Conservation (phyloP, 2,113 vertebrate genomes). For the Cromileptes altivelis region DNA sequence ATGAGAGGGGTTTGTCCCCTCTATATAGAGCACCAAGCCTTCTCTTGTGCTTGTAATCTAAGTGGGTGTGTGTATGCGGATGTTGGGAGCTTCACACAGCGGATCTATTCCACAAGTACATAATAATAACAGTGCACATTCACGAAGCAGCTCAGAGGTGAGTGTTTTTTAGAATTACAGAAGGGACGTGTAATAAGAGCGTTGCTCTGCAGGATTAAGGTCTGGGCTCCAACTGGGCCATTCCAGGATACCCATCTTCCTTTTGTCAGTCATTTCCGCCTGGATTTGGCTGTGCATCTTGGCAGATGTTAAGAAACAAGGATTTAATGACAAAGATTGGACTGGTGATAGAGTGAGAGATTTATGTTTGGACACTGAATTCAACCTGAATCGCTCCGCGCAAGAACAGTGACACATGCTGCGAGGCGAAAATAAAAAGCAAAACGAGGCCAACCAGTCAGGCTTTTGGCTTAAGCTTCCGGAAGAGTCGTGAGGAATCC, state of each 20-base stretch:
- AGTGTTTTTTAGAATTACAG: not conserved
- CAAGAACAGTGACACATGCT: not conserved
- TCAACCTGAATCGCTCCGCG: slow-evolving; percentile 33
- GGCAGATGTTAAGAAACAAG: slow-evolving; percentile 31
- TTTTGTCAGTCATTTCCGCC: slow-evolving; percentile 28
- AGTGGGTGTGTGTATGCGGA: not conserved
- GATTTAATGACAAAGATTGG: slow-evolving; percentile 51
- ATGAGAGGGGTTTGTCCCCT: not conserved
- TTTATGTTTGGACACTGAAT: slow-evolving; percentile 37
- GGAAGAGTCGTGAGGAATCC: slow-evolving; percentile 51
- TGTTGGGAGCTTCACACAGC: not conserved
- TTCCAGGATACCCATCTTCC: slow-evolving; percentile 32
- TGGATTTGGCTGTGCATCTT: slow-evolving; percentile 30
- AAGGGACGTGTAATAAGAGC: not conserved
- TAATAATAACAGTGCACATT: not conserved
- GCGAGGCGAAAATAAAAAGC: not conserved
- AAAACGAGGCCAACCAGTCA: slow-evolving; percentile 38
- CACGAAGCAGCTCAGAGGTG: not conserved
- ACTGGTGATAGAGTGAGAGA: not conserved
- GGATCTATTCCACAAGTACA: not conserved
- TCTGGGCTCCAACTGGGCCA: slow-evolving; percentile 1
- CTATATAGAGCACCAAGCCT: not conserved
- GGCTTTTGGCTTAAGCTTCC: slow-evolving; percentile 28
- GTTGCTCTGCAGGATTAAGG: slow-evolving; percentile 22
- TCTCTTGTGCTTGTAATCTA: not conserved